Conservation (phyloP, 30 jellyfish, hydroid and myxozoan species). For the Sanderia malayensis region DNA sequence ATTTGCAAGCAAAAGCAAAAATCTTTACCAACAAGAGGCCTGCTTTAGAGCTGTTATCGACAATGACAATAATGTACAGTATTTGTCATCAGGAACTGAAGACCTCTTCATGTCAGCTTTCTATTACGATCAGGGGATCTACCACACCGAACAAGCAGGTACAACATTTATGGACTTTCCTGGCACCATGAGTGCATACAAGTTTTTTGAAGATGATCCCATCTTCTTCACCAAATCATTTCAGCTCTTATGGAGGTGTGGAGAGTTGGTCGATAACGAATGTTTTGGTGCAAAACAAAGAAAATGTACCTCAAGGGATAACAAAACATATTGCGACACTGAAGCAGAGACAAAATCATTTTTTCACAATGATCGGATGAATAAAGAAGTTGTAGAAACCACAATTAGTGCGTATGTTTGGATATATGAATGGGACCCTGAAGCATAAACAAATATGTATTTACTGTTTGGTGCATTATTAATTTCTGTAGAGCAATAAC, state of each 20-base stretch:
- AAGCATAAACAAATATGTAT: too few relatives aligned
- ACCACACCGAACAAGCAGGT: slow-evolving; percentile 65
- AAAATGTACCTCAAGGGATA: background rate
- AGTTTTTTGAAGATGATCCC: slow-evolving; percentile 62
- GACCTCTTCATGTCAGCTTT: slow-evolving; percentile 61
- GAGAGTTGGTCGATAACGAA: slow-evolving; percentile 38
- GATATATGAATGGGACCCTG: slow-evolving; percentile 31
- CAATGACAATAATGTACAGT: slow-evolving; percentile 8
- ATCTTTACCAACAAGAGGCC: slow-evolving; percentile 42
- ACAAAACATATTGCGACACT: background rate
- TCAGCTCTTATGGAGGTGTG: slow-evolving; percentile 55
- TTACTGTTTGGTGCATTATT: too few relatives aligned
- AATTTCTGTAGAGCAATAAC: too few relatives aligned
- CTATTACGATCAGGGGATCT: slow-evolving; percentile 53
- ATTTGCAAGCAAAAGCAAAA: slow-evolving; percentile 37
- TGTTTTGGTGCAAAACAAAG: slow-evolving; percentile 18
- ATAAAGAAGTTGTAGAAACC: background rate
- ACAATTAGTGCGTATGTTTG: slow-evolving; percentile 21
- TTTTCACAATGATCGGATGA: background rate
- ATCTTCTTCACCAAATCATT: slow-evolving; percentile 32
- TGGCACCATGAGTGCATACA: slow-evolving; percentile 72
- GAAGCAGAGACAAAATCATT: background rate
- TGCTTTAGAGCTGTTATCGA: slow-evolving; percentile 33
- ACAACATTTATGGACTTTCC: slow-evolving; percentile 30
- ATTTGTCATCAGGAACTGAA: slow-evolving; percentile 60